Conservation (phyloP, 2,888 invertebrate species). For the Stomorhina lunata region DNA sequence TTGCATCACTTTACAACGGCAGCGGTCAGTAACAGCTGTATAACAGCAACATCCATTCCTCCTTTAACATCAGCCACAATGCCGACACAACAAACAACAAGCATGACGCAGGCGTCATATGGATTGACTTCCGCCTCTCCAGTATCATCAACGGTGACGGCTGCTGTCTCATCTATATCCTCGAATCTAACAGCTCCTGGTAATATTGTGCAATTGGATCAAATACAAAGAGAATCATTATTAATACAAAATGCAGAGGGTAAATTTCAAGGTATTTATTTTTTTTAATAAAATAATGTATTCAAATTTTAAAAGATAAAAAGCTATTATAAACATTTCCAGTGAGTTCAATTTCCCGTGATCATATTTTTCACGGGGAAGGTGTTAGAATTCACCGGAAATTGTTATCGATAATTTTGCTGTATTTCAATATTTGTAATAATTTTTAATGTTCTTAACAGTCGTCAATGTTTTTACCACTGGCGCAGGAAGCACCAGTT, state of each 20-base stretch:
- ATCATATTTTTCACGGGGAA: too few relatives aligned
- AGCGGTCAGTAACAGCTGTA: conserved; percentile 9
- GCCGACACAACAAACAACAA: conserved; percentile 48
- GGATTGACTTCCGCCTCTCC: conserved; percentile 41
- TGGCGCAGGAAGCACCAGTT: conserved; percentile 66
- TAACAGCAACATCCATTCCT: conserved; percentile 39
- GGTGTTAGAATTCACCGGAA: too few relatives aligned
- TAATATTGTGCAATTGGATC: conserved; percentile 72
- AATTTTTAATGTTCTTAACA: conserved; percentile 4
- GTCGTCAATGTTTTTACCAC: conserved; percentile 76
- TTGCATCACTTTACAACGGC: conserved; percentile 45
- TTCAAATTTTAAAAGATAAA: too few relatives aligned
- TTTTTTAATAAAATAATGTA: too few relatives aligned
- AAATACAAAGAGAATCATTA: conserved; percentile 74
- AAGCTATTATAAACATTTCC: too few relatives aligned
- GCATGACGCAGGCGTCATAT: conserved; percentile 57
- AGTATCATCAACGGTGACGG: conserved; percentile 35
- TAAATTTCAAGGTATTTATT: conserved; percentile 75
- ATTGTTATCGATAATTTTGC: too few relatives aligned
- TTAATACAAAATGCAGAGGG: conserved; percentile 77
- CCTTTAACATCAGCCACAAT: conserved; percentile 48
- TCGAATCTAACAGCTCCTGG: conserved; percentile 57
- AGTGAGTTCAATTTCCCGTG: too few relatives aligned
- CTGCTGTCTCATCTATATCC: conserved; percentile 33
- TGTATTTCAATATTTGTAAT: too few relatives aligned